Evolutionary conservation across 2,113 vertebrate genomes (phyloP), one percentile per base, ranked within the genome.

Genomic region (Rhynchomys soricoides): DNA sequence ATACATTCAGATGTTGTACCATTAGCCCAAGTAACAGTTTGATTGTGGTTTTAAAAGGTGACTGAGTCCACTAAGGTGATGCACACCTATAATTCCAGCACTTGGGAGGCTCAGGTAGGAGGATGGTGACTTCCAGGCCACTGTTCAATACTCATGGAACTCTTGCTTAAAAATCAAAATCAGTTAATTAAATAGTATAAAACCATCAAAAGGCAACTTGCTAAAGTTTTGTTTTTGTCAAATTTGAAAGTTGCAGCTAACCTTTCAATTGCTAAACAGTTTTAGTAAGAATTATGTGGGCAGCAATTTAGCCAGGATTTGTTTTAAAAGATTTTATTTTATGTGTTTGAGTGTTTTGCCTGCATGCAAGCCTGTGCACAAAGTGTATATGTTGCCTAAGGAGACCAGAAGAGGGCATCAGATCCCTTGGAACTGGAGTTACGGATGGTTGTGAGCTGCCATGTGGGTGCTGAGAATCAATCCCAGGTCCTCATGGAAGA

Each of bases 181-280:
- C 29, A 81, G 34, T 57, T 75, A 90, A 4, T 93, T 91, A 95
- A 90, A 50, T 87, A 45, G 50, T 22, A 81, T 93, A 64, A 93
- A 91, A 90, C 45, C 12, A 95, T 37, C 52, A 73, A 91, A 81
- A 37, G 19, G 13, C 9, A 94, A 50, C 34, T 81, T 94, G 82
- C 3, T 71, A 64, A 57, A 70, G 43, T 83, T 70, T 62, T 89
- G 9, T 91, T 91, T 78, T 93, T 83, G 5, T 64, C 26, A 77
- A 70, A 90, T 22, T 88, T 90, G 79, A 75, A 94, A 90, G 16
- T 88, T 97, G 22, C 1, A 82, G 26, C 59, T 91, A 52, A 75
- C 43, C 79, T 97, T 97, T 95, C 68, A 90, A 10, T 95, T 94
- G 48, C 95, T 92, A 68, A 11, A 19, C 6, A 93, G 21, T 83